Percentiles rank a stretch among this genome's conserved stretches.
These are phyloP conservation scores for Myotis brandtii DNA, from an alignment of 2,113 vertebrate species.

Conservation along the genomic window DNA sequence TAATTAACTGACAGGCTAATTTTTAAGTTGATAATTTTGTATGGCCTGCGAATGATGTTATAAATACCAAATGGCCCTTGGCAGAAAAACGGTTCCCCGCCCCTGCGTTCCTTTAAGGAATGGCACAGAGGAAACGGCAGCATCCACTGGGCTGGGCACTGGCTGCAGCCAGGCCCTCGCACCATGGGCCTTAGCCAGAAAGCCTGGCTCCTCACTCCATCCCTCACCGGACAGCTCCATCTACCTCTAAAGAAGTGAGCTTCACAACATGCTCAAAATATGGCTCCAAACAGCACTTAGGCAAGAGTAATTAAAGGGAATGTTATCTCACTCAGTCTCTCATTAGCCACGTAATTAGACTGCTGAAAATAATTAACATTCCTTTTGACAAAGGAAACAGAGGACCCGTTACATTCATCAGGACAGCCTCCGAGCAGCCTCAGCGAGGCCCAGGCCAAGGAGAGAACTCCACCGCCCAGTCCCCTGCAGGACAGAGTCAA, in stretches of 20 bases:
- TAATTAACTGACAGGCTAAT: too few species aligned
- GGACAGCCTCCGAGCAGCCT: slow-evolving; percentile 57
- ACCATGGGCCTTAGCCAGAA: background rate
- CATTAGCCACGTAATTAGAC: slow-evolving; percentile 86
- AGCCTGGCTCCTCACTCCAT: background rate
- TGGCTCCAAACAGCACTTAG: slow-evolving; percentile 79
- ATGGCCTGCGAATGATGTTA: too few species aligned
- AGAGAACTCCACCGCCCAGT: background rate
- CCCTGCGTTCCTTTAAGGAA: background rate
- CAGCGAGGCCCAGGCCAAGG: slow-evolving; percentile 64
- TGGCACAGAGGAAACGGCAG: background rate
- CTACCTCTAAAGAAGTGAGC: slow-evolving; percentile 51
- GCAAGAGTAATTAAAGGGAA: slow-evolving; percentile 86
- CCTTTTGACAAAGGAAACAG: slow-evolving; percentile 83
- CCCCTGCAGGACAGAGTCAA: background rate
- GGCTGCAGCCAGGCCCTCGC: background rate
- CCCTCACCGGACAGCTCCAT: slow-evolving; percentile 51
- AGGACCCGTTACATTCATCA: slow-evolving; percentile 82
- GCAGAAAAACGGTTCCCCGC: too few species aligned
- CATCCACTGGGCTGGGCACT: background rate
- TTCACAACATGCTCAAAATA: slow-evolving; percentile 76
- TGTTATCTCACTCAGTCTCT: slow-evolving; percentile 81
- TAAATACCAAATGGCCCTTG: too few species aligned
- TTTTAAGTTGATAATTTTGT: too few species aligned
- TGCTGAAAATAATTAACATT: slow-evolving; percentile 88